A percentile compares a stretch with the other conserved stretches of the same genome.
phyloP scores from a whole-genome alignment of 2,888 invertebrate species.

The Zelleria hepariella region DNA sequence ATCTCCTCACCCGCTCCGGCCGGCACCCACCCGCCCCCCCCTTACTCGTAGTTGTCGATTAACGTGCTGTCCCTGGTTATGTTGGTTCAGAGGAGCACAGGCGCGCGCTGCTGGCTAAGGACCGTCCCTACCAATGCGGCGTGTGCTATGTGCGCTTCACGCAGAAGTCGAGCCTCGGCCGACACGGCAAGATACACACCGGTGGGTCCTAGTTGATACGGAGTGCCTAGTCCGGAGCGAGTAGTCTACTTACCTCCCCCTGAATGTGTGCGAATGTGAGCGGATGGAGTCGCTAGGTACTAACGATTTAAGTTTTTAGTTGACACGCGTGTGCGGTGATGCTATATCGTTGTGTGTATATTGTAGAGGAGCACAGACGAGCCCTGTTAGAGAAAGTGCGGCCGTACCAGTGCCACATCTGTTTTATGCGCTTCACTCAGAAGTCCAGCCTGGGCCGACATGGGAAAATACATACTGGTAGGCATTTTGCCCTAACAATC shows the following conservation, averaged over 20 bases:
- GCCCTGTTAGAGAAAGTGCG: conserved; percentile 74
- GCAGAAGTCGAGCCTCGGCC: conserved; percentile 78
- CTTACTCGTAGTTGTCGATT: neutral
- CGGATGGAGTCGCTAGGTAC: conserved; percentile 3
- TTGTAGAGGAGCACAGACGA: conserved; percentile 74
- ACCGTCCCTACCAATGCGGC: conserved; percentile 75
- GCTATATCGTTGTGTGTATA: conserved; percentile 68
- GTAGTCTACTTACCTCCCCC: conserved; percentile 65
- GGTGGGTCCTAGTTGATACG: conserved; percentile 45
- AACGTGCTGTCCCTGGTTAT: conserved; percentile 32
- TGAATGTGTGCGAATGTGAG: conserved; percentile 59
- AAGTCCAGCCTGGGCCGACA: conserved; percentile 82
- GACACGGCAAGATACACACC: conserved; percentile 77
- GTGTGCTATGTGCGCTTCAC: conserved; percentile 77
- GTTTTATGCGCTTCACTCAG: conserved; percentile 81
- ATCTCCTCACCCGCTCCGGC: conserved; percentile 10
- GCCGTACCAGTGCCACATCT: conserved; percentile 81
- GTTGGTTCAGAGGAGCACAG: conserved; percentile 65
- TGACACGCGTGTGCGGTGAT: conserved; percentile 47
- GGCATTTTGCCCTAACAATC: conserved; percentile 69
- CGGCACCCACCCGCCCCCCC: conserved; percentile 3
- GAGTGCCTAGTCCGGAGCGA: conserved; percentile 26
- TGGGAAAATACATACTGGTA: conserved; percentile 79
- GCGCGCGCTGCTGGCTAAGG: conserved; percentile 62
- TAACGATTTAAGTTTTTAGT: conserved; percentile 3